A percentile compares a stretch with the other conserved stretches of the same genome.
These are phyloP conservation scores for Lasioglossum albipes DNA, from an alignment of 1,140 invertebrate genomes.

Conservation along the genomic window DNA sequence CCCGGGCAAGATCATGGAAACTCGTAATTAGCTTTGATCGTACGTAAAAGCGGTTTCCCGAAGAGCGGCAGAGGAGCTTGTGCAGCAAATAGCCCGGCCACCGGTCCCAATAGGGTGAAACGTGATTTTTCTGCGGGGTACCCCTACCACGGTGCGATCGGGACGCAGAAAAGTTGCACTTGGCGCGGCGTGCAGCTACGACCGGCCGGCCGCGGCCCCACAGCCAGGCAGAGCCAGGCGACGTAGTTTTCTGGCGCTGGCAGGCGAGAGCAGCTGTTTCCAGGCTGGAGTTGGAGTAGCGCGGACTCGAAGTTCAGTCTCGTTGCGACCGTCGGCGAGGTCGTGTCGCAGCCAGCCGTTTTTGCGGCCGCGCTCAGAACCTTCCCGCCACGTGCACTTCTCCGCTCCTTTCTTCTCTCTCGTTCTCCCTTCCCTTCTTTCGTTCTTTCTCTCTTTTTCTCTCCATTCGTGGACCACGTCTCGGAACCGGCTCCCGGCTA, in stretches of 20 bases:
- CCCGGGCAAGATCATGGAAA: not conserved
- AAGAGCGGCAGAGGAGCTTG: not conserved
- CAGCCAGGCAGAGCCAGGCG: not conserved
- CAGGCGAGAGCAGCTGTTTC: constrained; percentile 64
- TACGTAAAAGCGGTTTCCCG: constrained; percentile 7
- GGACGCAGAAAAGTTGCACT: constrained; percentile 50
- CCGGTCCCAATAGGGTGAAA: constrained; percentile 36
- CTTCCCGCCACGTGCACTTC: constrained; percentile 47
- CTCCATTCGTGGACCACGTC: not conserved
- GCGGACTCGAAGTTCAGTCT: constrained; percentile 64
- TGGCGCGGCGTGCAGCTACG: constrained; percentile 30
- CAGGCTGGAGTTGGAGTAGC: constrained; percentile 58
- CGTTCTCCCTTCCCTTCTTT: too few relatives aligned
- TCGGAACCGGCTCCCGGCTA: constrained; percentile 6
- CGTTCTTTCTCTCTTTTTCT: not conserved
- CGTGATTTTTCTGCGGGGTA: constrained; percentile 33
- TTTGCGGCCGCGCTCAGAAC: not conserved
- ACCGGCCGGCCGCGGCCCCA: not conserved
- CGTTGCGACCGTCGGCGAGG: constrained; percentile 69
- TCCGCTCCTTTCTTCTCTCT: not conserved
- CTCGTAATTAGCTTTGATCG: not conserved
- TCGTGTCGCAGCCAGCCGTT: constrained; percentile 47
- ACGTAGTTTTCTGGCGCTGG: constrained; percentile 46
- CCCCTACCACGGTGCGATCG: constrained; percentile 31
- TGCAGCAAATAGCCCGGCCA: not conserved